Percentiles rank a stretch among this genome's conserved stretches.
These are phyloP conservation scores for Orbicella faveolata DNA, from an alignment of 64 coral and sea anemone species.

Conservation along the genomic window DNA sequence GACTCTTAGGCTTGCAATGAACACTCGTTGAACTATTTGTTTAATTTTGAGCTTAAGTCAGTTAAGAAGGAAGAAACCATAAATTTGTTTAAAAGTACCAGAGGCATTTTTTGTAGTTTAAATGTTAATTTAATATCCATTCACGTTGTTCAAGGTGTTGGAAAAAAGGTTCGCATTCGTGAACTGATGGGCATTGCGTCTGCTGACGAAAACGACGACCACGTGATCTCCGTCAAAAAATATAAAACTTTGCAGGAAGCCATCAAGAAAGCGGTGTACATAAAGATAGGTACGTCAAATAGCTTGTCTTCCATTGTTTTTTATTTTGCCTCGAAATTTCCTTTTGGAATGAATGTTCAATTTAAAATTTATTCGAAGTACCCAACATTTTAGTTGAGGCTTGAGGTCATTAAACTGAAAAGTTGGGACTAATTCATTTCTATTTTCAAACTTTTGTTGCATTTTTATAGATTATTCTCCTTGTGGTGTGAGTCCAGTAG, in stretches of 20 bases:
- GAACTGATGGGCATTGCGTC: constrained; percentile 81
- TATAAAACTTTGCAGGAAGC: constrained; percentile 26
- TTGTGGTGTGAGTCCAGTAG: constrained; percentile 51
- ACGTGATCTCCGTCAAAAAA: constrained; percentile 40
- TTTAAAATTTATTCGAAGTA: too few species aligned
- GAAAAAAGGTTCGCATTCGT: constrained; percentile 9
- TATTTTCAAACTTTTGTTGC: neutral
- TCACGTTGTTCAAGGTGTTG: constrained; percentile 23
- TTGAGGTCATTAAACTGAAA: too few species aligned
- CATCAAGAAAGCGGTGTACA: constrained; percentile 37
- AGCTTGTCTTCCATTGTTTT: neutral
- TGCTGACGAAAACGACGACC: constrained; percentile 16
- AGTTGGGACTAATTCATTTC: too few species aligned
- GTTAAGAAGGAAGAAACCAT: too few species aligned
- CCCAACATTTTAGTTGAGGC: too few species aligned
- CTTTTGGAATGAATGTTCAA: too few species aligned
- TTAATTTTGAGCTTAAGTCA: too few species aligned
- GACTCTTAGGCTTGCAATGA: neutral
- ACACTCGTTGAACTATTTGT: too few species aligned
- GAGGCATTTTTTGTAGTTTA: too few species aligned
- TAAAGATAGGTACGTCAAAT: constrained; percentile 55
- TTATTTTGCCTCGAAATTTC: neutral
- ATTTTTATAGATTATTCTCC: constrained; percentile 46
- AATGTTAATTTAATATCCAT: too few species aligned
- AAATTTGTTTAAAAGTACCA: too few species aligned